These are phyloP conservation scores for Brienomyrus brachyistius DNA, from an alignment of 2,113 vertebrate genomes.

Conservation along the genomic window DNA sequence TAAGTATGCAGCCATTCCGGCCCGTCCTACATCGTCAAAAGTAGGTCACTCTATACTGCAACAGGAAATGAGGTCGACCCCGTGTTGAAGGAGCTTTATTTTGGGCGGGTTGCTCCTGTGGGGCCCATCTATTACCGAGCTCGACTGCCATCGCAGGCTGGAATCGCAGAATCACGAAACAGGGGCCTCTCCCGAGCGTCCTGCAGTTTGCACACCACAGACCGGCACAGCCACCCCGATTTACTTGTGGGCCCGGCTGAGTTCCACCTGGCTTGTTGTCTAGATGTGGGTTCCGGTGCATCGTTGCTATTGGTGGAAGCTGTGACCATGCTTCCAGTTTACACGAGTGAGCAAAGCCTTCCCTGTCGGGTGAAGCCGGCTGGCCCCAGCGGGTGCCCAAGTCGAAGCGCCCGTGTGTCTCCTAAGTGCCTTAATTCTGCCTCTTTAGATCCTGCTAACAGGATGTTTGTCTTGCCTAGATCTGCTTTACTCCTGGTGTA, in stretches of 20 bases:
- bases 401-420: neutral
- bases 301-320: neutral
- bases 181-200: neutral
- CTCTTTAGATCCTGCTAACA: neutral
- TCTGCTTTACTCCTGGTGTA: neutral
- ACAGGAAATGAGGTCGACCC: conserved; percentile 41
- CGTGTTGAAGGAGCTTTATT: conserved; percentile 52
- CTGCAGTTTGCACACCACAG: neutral
- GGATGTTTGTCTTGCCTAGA: neutral
- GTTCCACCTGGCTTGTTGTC: neutral
- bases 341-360: neutral
- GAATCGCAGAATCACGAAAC: neutral
- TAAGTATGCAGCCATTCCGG: conserved; percentile 42
- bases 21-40: conserved; percentile 46
- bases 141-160: neutral
- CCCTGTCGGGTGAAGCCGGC: neutral
- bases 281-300: neutral
- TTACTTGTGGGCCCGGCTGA: neutral
- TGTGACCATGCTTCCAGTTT: neutral
- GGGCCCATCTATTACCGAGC: conserved; percentile 47
- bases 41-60: conserved; percentile 54
- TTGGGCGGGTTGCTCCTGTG: conserved; percentile 38
- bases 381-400: neutral
- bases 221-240: neutral
- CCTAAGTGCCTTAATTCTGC: neutral